phyloP scores from a whole-genome alignment of 2,888 invertebrate species.

The Dynastes tityus region DNA sequence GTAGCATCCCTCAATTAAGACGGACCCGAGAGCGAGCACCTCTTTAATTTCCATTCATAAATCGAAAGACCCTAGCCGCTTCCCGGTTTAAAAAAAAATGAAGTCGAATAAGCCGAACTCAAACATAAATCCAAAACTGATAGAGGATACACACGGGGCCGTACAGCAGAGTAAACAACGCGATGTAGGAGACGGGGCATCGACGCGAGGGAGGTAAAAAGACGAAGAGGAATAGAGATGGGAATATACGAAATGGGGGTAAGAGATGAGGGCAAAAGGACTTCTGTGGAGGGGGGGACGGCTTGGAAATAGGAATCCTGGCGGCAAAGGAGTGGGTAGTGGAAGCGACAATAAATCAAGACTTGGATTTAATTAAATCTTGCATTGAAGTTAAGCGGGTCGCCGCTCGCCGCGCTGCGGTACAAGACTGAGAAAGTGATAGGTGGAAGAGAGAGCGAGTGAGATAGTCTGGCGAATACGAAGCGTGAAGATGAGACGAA shows the following conservation, averaged over 20 bases:
- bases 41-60: conserved; percentile 48
- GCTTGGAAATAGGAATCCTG: conserved; percentile 53
- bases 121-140: conserved; percentile 57
- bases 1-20: conserved; percentile 46
- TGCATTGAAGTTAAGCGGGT: conserved; percentile 73
- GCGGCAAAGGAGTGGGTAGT: conserved; percentile 55
- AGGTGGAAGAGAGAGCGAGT: conserved; percentile 47
- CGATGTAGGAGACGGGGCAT: conserved; percentile 25
- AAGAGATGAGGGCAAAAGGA: conserved; percentile 56
- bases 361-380: conserved; percentile 74
- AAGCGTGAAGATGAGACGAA: conserved; percentile 6
- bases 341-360: conserved; percentile 73
- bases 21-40: conserved; percentile 40
- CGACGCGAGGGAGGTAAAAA: conserved; percentile 48
- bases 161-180: conserved; percentile 61
- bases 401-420: conserved; percentile 71
- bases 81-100: conserved; percentile 45
- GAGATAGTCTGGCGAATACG: conserved; percentile 13
- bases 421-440: conserved; percentile 59
- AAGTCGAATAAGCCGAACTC: conserved; percentile 49
- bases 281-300: conserved; percentile 51
- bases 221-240: conserved; percentile 50
- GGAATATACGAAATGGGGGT: conserved; percentile 52
- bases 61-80: conserved; percentile 41
- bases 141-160: conserved; percentile 55